Base-by-base conservation (phyloP, 2,113 vertebrate species). In the Galbula dea region DNA sequence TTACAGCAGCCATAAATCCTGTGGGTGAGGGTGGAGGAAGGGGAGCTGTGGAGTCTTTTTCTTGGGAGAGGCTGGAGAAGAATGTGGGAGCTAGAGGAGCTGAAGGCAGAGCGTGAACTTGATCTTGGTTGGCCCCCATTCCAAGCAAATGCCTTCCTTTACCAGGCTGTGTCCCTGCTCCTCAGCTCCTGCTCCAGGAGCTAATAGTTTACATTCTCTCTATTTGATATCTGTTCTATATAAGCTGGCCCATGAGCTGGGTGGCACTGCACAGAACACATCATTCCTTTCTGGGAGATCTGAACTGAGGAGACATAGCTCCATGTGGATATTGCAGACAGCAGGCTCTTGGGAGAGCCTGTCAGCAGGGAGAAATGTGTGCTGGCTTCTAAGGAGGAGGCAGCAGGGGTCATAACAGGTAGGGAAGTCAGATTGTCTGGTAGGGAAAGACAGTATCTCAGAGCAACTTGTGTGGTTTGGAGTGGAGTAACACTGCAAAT, bases 391-490 rank as follows among this genome's bases (percentile, higher is more conserved):
- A 43, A 76, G 55, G 85, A 71, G 68, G 49, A 54, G 48, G 27
- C 10, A 49, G 63, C 43, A 80, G 62, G 49, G 58, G 18, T 24
- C 24, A 10, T 36, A 12, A 49, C 34, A n/a, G 45, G 26, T 39
- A 27, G 59, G 12, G 22, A 48, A n/a, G 32, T 12, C 22, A 7
- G 32, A 7, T 49, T 54, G 46, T 58, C 20, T 34, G 20, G 18
- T 30, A 34, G 30, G 76, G 24, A 58, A 51, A 45, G 27, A 4
- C 23, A 43, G 8, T n/a, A 9, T 3, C 16, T 58, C 27, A 0
- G 5, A 4, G 23, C 34, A 30, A 7, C 2, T 67, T 5, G 1
- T 0, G 2, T 49, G 54, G 3, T 5, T 89, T 45, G 58, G 49
- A 86, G 26, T 18, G 30, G 43, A 69, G 24, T 39, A 54, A 62